These are phyloP conservation scores for Chrysodeixis includens DNA, from an alignment of 2,888 invertebrate species.

Conservation along the genomic window DNA sequence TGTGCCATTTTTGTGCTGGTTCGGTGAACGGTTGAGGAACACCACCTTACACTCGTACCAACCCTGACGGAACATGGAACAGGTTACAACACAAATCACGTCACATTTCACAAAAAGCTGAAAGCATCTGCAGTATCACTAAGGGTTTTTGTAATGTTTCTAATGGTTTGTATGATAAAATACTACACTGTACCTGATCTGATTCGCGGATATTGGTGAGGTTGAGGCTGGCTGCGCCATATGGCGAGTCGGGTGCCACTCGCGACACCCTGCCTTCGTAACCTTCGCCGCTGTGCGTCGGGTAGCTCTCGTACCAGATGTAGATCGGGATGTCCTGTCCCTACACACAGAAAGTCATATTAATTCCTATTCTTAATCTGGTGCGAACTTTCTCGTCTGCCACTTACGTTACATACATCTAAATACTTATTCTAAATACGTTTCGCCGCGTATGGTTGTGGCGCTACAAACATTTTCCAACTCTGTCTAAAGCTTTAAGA, in stretches of 20 bases:
- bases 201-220: conserved; percentile 97
- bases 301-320: conserved; percentile 99
- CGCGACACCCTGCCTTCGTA: conserved; percentile 97
- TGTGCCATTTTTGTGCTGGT: conserved; percentile 97
- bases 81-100: no score
- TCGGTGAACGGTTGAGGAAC: conserved; percentile 98
- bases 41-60: conserved; percentile 99
- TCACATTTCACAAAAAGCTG: no score
- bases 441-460: conserved; percentile 56
- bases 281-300: conserved; percentile 98
- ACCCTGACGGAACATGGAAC: conserved; percentile 85
- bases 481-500: conserved; percentile 70
- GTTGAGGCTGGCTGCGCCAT: conserved; percentile 98
- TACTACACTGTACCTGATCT: conserved; percentile 90
- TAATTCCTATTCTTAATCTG: conserved; percentile 61
- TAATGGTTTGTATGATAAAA: neutral
- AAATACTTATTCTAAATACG: conserved; percentile 61
- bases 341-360: conserved; percentile 87
- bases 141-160: no score
- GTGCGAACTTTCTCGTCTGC: conserved; percentile 64
- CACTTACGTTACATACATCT: conserved; percentile 52
- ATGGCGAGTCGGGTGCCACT: conserved; percentile 95
- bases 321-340: conserved; percentile 99
- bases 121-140: no score
- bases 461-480: conserved; percentile 66